phyloP scores from a whole-genome alignment of 1,140 invertebrate species.

The Paracyclopina nana region DNA sequence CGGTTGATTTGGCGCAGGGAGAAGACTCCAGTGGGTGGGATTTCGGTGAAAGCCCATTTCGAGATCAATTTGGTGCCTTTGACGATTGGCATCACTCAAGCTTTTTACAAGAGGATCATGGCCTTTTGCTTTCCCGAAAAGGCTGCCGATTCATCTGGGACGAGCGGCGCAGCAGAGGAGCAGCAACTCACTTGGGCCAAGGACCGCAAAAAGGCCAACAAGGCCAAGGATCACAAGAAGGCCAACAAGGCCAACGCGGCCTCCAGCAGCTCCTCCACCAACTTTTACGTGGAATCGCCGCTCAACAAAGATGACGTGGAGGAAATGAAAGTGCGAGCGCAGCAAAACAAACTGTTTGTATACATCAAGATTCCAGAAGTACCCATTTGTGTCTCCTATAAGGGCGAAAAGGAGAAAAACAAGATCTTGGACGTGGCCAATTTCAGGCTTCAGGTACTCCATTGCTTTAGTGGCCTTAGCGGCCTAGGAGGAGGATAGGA shows the following conservation, averaged over 20 bases:
- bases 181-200: constrained; percentile 21
- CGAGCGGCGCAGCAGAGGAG: constrained; percentile 32
- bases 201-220: constrained; percentile 7
- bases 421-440: constrained; percentile 74
- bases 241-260: constrained; percentile 29
- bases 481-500: no score
- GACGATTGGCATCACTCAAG: constrained; percentile 82
- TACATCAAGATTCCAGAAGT: constrained; percentile 78
- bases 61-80: constrained; percentile 87
- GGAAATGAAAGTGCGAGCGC: constrained; percentile 94
- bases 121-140: constrained; percentile 97
- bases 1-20: constrained; percentile 28
- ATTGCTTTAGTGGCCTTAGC: no score
- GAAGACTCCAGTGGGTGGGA: constrained; percentile 80
- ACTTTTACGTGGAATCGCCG: constrained; percentile 58
- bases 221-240: constrained; percentile 26
- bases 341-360: constrained; percentile 95
- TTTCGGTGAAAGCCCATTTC: constrained; percentile 95
- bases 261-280: constrained; percentile 41
- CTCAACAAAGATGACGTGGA: constrained; percentile 80
- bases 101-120: constrained; percentile 92
- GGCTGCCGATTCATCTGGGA: constrained; percentile 59
- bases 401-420: constrained; percentile 95
- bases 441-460: constrained; percentile 53
- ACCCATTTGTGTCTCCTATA: constrained; percentile 85